Evolutionary conservation across 2,797 vertebrate genomes (phyloP).

Genomic region (Girardinus metallicus): DNA sequence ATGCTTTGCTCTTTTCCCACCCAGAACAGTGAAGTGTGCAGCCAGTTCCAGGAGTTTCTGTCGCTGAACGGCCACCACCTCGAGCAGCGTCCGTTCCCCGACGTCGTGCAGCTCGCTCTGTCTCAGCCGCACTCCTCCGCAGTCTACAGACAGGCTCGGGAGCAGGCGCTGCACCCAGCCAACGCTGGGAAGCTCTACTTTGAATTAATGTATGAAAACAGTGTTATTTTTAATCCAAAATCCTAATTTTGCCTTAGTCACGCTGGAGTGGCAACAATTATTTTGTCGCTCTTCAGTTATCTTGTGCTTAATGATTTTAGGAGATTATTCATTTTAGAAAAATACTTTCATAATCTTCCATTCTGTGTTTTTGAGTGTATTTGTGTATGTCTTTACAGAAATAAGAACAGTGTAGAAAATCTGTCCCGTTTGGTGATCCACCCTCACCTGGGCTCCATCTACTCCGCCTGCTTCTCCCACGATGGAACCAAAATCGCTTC

Average conservation of each 20-base stretch:
- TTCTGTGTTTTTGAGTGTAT: background rate
- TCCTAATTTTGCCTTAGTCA: background rate
- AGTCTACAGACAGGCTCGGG: slow-evolving; percentile 90
- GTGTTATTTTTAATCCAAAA: background rate
- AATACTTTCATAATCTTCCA: too few species aligned
- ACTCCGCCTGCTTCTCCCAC: slow-evolving; percentile 93
- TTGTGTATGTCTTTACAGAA: slow-evolving; percentile 77
- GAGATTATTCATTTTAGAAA: too few species aligned
- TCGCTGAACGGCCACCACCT: slow-evolving; percentile 94
- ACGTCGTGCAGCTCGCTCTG: slow-evolving; percentile 93
- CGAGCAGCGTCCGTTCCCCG: slow-evolving; percentile 90
- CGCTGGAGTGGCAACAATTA: background rate
- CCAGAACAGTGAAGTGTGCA: slow-evolving; percentile 87
- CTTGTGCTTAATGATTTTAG: too few species aligned
- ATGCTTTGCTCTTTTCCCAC: slow-evolving; percentile 2
- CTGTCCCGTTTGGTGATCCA: slow-evolving; percentile 91
- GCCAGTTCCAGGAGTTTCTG: slow-evolving; percentile 97
- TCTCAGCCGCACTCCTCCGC: slow-evolving; percentile 88
- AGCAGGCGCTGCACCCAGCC: slow-evolving; percentile 80
- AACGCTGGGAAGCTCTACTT: slow-evolving; percentile 86
- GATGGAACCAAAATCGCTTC: slow-evolving; percentile 91
- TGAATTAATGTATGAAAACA: slow-evolving; percentile 89
- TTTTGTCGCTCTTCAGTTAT: background rate
- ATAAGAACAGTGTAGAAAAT: slow-evolving; percentile 87
- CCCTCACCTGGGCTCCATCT: slow-evolving; percentile 91